These are phyloP conservation scores for Petromus typicus DNA, from an alignment of 2,113 vertebrate species.

Conservation along the genomic window DNA sequence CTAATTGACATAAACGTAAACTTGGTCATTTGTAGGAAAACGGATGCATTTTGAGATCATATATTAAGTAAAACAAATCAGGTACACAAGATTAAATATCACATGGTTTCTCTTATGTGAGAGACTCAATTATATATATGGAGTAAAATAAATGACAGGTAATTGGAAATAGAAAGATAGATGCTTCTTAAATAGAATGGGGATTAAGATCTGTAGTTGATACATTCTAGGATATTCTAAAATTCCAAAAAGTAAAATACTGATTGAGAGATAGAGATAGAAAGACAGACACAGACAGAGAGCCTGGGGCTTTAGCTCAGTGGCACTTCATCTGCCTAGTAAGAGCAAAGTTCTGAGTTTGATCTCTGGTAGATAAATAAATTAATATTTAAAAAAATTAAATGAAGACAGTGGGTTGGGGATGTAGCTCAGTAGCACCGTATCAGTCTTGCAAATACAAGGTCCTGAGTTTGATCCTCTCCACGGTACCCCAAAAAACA, in stretches of 20 bases:
- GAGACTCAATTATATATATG: neutral
- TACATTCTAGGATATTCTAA: neutral
- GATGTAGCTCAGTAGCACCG: too few species aligned
- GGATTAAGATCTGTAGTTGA: neutral
- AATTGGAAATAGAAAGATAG: neutral
- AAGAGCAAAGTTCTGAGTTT: too few species aligned
- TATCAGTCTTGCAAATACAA: too few species aligned
- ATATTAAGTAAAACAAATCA: neutral
- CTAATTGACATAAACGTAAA: neutral
- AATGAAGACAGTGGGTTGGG: too few species aligned
- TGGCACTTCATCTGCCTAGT: too few species aligned
- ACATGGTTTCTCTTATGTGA: neutral
- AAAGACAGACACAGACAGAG: neutral
- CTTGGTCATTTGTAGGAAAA: neutral
- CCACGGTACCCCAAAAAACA: too few species aligned
- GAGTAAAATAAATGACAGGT: neutral
- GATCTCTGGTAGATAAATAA: too few species aligned
- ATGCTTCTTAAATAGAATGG: neutral
- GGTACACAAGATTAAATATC: neutral
- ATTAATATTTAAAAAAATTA: too few species aligned
- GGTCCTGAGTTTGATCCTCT: too few species aligned
- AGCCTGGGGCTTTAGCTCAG: neutral
- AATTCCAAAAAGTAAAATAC: neutral
- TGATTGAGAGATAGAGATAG: neutral
- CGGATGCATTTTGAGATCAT: neutral